Base-by-base conservation (phyloP, 1,140 invertebrate species). In the Drosophila serrata region DNA sequence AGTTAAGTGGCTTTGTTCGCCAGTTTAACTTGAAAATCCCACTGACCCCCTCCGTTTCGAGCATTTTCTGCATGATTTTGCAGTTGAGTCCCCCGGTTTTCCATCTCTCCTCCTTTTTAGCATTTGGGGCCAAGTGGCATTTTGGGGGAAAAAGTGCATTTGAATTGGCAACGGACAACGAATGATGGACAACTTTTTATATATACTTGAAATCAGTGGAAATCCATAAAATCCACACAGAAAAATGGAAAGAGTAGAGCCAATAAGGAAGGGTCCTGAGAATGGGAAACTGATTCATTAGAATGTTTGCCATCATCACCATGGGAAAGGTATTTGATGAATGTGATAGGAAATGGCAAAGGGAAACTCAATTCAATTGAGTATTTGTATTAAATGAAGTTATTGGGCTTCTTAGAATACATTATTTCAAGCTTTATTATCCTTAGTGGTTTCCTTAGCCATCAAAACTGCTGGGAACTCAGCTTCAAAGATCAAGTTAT, bases 61-160 rank as follows among this genome's bases (percentile, higher is more conserved):
- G 42, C 57, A 75, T 69, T 87, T 88, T 87, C 84, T 87, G 84
- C 84, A 88, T 88, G 84, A 88, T 76, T 88, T 90, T 81, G 84
- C 84, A 87, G 74, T 75, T 88, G 77, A 82, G 62, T n/a, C 24
- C 62, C 40, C 62, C 37, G 43, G 15, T 27, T 8, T 6, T 12
- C 13, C 12, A 13, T 13, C 45, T 27, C 43, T 22, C 19, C n/a
- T n/a, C n/a, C n/a, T n/a, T n/a, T 40, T 8, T 39, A 43, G 33
- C 22, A 42, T 68, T 69, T 67, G 51, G 51, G 55, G 72, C 61
- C 60, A 67, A 76, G 74, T 74, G 65, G 45, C 62, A 67, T 67
- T 69, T 8, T n/a, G n/a, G 65, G 68, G 33, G 29, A 48, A 72
- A 53, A 70, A 56, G 59, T 49, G 59, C 64, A 64, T 61, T 40